A percentile compares a stretch with the other conserved stretches of the same genome.
These are phyloP conservation scores for Lepas anatifera DNA, from an alignment of 2,888 invertebrate species.

Conservation along the genomic window DNA sequence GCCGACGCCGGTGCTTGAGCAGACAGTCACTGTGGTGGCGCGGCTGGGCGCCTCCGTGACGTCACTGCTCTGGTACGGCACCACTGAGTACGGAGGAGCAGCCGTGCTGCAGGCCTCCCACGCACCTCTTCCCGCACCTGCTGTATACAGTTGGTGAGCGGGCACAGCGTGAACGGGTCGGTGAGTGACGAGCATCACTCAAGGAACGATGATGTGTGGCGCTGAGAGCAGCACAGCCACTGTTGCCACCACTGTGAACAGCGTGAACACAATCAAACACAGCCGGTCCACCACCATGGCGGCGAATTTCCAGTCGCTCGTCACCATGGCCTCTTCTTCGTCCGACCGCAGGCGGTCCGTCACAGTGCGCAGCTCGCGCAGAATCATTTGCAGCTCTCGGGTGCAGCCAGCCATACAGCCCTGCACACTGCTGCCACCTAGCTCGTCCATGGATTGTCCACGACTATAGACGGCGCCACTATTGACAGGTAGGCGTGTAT, in stretches of 20 bases:
- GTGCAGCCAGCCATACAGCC: conserved; percentile 34
- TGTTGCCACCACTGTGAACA: conserved; percentile 94
- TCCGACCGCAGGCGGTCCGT: conserved; percentile 89
- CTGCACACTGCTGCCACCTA: conserved; percentile 51
- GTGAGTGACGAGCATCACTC: too few species aligned
- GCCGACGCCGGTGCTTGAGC: not conserved
- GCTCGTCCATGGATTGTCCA: conserved; percentile 38
- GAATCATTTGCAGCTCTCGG: conserved; percentile 84
- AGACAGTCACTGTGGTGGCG: not conserved
- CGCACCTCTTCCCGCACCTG: too few species aligned
- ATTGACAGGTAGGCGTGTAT: conserved; percentile 43
- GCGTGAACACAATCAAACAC: conserved; percentile 98
- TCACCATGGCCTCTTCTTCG: conserved; percentile 84
- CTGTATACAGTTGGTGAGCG: too few species aligned
- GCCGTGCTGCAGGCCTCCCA: too few species aligned
- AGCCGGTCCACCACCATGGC: conserved; percentile 99
- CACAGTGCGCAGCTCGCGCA: conserved; percentile 81
- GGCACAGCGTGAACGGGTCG: too few species aligned
- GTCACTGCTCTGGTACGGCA: too few species aligned
- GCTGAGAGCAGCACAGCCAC: conserved; percentile 93
- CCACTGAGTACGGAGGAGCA: too few species aligned
- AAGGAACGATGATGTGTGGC: conserved; percentile 48
- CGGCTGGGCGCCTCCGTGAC: not conserved
- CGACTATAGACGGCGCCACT: conserved; percentile 20
- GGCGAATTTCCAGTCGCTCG: conserved; percentile 99